Base-by-base conservation (phyloP, 2,888 invertebrate genomes). In the Dryocosmus kuriphilus region DNA sequence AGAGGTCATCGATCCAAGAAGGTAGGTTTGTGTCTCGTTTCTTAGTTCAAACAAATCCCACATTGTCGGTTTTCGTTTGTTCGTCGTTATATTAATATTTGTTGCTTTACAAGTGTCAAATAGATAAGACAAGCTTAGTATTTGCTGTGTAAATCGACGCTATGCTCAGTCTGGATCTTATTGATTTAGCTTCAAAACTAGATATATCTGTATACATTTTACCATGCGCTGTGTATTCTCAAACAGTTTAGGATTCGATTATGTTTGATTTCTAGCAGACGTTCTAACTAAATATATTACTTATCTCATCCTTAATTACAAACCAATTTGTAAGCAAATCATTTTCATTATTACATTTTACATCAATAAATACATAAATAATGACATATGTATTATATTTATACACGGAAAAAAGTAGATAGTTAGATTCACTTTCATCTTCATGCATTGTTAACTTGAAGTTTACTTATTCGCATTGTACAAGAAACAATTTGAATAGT, bases 61-160 rank as follows among this genome's bases (percentile, higher is more conserved):
- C 84, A 81, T 80, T 81, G 80, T 77, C 84, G 82, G 82, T 83
- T 79, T 84, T 80, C 84, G 83, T 86, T 87, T 85, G 78, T 83
- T 82, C 81, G 80, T 79, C 82, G 82, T 79, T 77, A 38, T 83
- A 86, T 86, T 85, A 89, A 89, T 88, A 88, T 88, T 87, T 86
- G 85, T 83, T 83, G 83, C 78, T 84, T 87, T 85, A 85, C 86
- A 86, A 86, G 87, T 82, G 86, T 86, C 84, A 87, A 88, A 87
- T 85, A 86, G 88, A 84, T 85, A 84, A 85, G 86, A 84, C 85
- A 87, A 85, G 84, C 86, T 71, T 51, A 71, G 71, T 71, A 71
- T 71, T 71, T 51, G n/a, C 51, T 11, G n/a, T 71, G 51, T 41
- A 71, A 71, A 71, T 51, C 30, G 30, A 51, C 38, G 19, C 71